Evolutionary conservation across 2,113 vertebrate genomes (phyloP).

Genomic region (Aptenodytes patagonicus): DNA sequence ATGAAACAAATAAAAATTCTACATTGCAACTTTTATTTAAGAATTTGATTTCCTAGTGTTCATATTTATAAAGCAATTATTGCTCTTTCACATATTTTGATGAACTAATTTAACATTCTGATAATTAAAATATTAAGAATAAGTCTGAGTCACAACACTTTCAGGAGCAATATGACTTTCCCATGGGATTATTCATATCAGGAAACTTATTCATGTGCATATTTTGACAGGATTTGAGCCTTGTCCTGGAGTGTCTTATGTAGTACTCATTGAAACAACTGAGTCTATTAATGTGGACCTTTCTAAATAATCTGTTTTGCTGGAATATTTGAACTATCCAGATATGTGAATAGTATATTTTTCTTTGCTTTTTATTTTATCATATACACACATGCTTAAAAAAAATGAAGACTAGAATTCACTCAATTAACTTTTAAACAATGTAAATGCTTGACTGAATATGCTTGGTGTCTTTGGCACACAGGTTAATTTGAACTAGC

Average conservation of each 20-base stretch:
- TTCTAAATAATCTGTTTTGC: neutral
- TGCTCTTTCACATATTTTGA: neutral
- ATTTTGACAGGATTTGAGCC: neutral
- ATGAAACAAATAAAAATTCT: neutral
- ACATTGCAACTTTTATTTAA: neutral
- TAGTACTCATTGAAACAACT: neutral
- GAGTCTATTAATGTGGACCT: neutral
- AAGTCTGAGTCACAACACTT: neutral
- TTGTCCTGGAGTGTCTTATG: neutral
- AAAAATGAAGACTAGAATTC: neutral
- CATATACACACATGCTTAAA: neutral
- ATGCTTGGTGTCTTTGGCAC: slow-evolving; percentile 54
- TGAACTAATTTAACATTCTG: neutral
- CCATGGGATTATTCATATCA: neutral
- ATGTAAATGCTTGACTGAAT: slow-evolving; percentile 53
- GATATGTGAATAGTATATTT: neutral
- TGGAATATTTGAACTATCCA: slow-evolving; percentile 16
- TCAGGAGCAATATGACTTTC: neutral
- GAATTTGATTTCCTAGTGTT: neutral
- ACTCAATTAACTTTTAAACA: slow-evolving; percentile 58
- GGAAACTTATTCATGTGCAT: neutral
- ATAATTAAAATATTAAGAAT: neutral
- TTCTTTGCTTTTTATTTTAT: slow-evolving; percentile 28
- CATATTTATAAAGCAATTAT: neutral
- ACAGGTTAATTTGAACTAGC: slow-evolving; percentile 53